Base-by-base conservation (phyloP, 2,113 vertebrate species). In the Pseudorhombus dupliciocellatus region DNA sequence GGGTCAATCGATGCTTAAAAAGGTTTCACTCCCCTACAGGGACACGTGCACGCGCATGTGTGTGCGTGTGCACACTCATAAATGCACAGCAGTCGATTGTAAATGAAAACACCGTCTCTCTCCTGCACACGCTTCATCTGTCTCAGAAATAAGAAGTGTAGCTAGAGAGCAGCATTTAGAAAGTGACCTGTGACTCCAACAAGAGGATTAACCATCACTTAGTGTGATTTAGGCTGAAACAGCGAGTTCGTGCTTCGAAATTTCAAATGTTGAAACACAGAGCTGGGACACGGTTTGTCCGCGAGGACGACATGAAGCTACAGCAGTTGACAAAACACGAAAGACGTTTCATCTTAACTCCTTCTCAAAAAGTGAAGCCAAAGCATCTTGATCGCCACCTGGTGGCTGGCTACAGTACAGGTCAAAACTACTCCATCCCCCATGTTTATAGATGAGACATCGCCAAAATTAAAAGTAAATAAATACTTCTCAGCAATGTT, bases 1-100 rank as follows among this genome's bases (percentile, higher is more conserved):
- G 87, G 79, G 88, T 87, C 84, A 90, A 92, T 91, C 90, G 75
- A 93, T 91, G 86, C 81, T 79, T 89, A 88, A 90, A 92, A 90
- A 87, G 90, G 90, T 90, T 89, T 89, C 67, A 83, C 76, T 89
- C 75, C 80, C 83, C 88, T 66, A 67, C 70, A 72, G 86, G 85
- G 88, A 87, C 62, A 16, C 60, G 70, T 57, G 74, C 58, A 61
- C 58, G 12, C 16, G 42, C 18, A 16, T 46, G 42, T 46, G 42
- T 18, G 42, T 18, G 10, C 5, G 22, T 70, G 75, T 67, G 68
- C 37, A 58, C 63, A 22, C 4, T 3, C 22, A 50, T 63, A 80
- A 79, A 80, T 62, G 78, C 72, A 75, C 58, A 73, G 42, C 31
- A 60, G 66, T 66, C 64, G 53, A 61, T 53, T 77, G n/a, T 18